Evolutionary conservation across 2,888 invertebrate genomes (phyloP), one percentile per base, ranked within the genome.

Genomic region (Acrobasis suavella): DNA sequence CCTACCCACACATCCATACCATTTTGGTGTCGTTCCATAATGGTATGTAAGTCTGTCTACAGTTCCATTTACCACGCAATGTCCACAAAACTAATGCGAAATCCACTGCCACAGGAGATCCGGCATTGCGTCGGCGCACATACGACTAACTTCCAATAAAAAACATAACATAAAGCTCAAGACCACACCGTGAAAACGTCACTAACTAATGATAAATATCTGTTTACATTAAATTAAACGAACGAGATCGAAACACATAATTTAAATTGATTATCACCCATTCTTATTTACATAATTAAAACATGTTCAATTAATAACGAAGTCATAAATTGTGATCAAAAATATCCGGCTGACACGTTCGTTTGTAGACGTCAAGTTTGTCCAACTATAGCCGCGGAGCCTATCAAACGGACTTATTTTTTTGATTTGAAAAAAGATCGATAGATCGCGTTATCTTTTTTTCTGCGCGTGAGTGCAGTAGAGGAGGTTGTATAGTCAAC

Each of bases 1-100:
- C 93, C 93, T 92, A 93, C 93, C 92, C 92, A 93, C 90, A 93
- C 93, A 93, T 93, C 93, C 91, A 93, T 92, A 89, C 93, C 93
- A 89, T 92, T 92, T 80, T 92, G 92, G 90, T 92, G 92, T 69
- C 92, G 86, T 85, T 93, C 93, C 93, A 93, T 93, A 87, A 89
- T 92, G 91, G 90, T 92, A 91, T 90, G 85, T 72, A 69, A 72
- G 71, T 81, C 76, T 73, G 75, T 74, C 67, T 73, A 73, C 68
- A 75, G 69, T 81, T 81, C 86, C 85, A 86, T 86, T 70, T 77
- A 80, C 68, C 65, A 62, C 64, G 69, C 65, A 68, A 71, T 67
- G 69, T 73, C 68, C 84, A 83, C 85, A 74, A 74, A 56, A 71
- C 72, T 73, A 72, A 62, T 72, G 65, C 69, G 67, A 69, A 71